Conservation (phyloP, 1,140 invertebrate species). For the Lethrus apterus region DNA sequence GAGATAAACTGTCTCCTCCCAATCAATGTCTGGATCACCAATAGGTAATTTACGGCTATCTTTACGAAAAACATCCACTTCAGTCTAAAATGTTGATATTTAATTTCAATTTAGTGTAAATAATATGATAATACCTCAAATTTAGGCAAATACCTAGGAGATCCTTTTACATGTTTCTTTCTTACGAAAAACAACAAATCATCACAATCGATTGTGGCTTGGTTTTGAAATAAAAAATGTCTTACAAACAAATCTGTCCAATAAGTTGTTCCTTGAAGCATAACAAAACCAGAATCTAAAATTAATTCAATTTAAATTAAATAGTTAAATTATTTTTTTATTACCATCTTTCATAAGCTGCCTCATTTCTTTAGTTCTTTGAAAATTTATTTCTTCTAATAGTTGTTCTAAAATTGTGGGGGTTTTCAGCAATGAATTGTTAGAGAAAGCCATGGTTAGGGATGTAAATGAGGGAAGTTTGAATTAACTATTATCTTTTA, state of each 20-base stretch:
- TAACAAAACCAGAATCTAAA: conserved; percentile 80
- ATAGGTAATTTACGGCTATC: conserved; percentile 94
- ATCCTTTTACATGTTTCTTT: conserved; percentile 82
- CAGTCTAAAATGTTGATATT: conserved; percentile 56
- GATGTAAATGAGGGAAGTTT: background rate
- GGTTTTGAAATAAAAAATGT: conserved; percentile 86
- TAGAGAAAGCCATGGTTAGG: conserved; percentile 49
- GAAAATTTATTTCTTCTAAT: conserved; percentile 84
- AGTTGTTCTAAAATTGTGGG: conserved; percentile 76
- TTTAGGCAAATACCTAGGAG: conserved; percentile 76
- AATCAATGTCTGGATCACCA: conserved; percentile 92
- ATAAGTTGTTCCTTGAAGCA: conserved; percentile 86
- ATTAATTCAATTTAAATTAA: conserved; percentile 22
- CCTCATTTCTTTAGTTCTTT: conserved; percentile 81
- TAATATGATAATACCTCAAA: conserved; percentile 60
- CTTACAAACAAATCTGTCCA: conserved; percentile 94
- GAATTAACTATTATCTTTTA: conserved; percentile 3
- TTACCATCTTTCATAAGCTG: conserved; percentile 80
- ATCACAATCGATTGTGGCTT: conserved; percentile 78
- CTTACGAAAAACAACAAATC: conserved; percentile 94
- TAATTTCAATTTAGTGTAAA: background rate
- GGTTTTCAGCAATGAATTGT: conserved; percentile 51
- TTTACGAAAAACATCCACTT: conserved; percentile 92
- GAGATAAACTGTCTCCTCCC: conserved; percentile 98
- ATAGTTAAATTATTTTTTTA: no score